Percentiles rank a stretch among this genome's conserved stretches.
Conservation (phyloP, 2,888 invertebrate species). For the Ophraella communa region DNA sequence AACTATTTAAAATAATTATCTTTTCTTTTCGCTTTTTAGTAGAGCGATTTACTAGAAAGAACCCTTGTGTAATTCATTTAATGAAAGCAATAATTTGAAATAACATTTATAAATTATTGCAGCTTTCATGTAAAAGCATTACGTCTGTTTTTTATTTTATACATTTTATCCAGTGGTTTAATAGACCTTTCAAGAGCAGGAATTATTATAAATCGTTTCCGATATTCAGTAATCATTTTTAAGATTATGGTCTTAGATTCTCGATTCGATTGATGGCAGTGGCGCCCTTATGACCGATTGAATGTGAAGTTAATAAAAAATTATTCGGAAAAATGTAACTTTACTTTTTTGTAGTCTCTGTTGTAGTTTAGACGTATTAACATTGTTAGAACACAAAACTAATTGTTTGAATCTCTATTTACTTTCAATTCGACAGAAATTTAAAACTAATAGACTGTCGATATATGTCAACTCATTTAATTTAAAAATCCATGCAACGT, state of each 20-base stretch:
- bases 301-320: background rate
- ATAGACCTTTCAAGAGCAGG: conserved; percentile 45
- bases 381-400: too few species aligned
- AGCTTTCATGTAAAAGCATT: background rate
- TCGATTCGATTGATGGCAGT: background rate
- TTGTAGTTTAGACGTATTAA: too few species aligned
- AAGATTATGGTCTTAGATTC: conserved; percentile 16
- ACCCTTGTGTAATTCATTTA: background rate
- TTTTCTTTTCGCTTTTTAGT: background rate
- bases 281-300: background rate
- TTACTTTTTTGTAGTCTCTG: too few species aligned
- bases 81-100: background rate
- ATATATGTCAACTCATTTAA: too few species aligned
- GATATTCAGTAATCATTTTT: conserved; percentile 29
- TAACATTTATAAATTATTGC: background rate
- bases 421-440: too few species aligned
- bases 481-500: too few species aligned
- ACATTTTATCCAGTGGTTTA: conserved; percentile 32
- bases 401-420: too few species aligned
- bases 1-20: background rate
- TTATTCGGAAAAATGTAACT: background rate
- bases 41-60: background rate
- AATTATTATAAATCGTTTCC: conserved; percentile 44
- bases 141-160: background rate
- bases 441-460: too few species aligned